Evolutionary conservation across 1,140 invertebrate species (phyloP), one percentile per base, ranked within the genome.

Genomic region (Zeugodacus cucurbitae): DNA sequence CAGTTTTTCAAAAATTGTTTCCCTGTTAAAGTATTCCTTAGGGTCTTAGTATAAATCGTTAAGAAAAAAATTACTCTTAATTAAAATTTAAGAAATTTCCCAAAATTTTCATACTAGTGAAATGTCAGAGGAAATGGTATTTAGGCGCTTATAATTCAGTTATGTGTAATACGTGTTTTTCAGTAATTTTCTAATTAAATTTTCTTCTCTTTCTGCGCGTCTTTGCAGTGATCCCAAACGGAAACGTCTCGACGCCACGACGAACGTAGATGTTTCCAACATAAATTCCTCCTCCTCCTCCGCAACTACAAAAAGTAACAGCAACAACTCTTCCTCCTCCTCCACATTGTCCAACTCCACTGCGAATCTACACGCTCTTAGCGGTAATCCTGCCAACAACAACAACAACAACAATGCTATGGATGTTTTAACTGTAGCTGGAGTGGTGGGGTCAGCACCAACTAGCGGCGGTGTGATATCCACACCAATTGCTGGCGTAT

Each of bases 171-270:
- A 7, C 44, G 10, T 14, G 44, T 0, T 48, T 48, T 48, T 8
- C 14, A 70, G 2, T 20, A 22, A 78, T 54, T 67, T 48, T 5
- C 32, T 62, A 48, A 48, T n/a, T n/a, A n/a, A n/a, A n/a, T 48
- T 11, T 88, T 34, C 37, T 26, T 59, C 48, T 70, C n/a, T 20
- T 59, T 88, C n/a, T n/a, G n/a, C 62, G 34, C 10, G 26, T 1
- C 26, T 48, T 86, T 86, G 20, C 89, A 92, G 92, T 90, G 92
- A 93, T 90, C 89, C 92, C 20, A 93, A 93, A 90, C 91, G 92
- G 90, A 93, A 92, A 57, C 92, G 92, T 54, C 91, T 91, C 74
- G 92, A 93, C 14, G 54, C 89, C 26, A 82, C 74, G 41, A 48
- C 74, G 26, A 82, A 82, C 88, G 82, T 88, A 59, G 87, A 88